A percentile compares a stretch with the other conserved stretches of the same genome.
phyloP scores from a whole-genome alignment of 2,113 vertebrate genomes.

The Xiphias gladius region DNA sequence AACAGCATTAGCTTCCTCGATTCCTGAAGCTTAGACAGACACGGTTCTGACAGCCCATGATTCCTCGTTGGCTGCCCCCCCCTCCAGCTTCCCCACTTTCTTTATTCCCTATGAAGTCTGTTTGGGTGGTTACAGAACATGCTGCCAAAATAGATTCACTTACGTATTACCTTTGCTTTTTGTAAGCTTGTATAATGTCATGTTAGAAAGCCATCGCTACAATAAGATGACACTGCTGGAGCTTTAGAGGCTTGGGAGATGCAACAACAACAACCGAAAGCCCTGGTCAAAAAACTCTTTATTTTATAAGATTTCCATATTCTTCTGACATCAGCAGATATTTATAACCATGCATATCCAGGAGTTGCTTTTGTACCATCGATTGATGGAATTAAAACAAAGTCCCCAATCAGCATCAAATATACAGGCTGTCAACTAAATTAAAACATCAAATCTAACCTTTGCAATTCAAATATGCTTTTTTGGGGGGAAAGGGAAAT shows the following conservation, averaged over 20 bases:
- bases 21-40: constrained; percentile 84
- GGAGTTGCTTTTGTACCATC: constrained; percentile 12
- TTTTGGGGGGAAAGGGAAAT: background rate
- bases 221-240: constrained; percentile 74
- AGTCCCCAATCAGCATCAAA: constrained; percentile 40
- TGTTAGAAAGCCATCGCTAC: constrained; percentile 75
- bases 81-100: constrained; percentile 73
- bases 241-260: constrained; percentile 62
- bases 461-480: constrained; percentile 63
- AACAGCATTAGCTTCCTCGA: constrained; percentile 84
- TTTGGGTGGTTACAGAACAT: constrained; percentile 79
- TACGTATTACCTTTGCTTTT: constrained; percentile 79
- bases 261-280: constrained; percentile 63
- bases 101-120: constrained; percentile 81
- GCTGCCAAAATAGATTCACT: constrained; percentile 81
- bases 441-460: constrained; percentile 61
- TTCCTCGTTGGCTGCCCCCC: constrained; percentile 73
- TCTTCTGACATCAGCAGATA: constrained; percentile 61
- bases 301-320: constrained; percentile 52
- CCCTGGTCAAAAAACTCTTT: constrained; percentile 67
- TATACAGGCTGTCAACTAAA: constrained; percentile 42
- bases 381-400: constrained; percentile 19
- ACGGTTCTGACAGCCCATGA: constrained; percentile 81
- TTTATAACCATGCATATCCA: constrained; percentile 53
- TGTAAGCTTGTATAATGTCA: constrained; percentile 81